Evolutionary conservation across 2,797 vertebrate genomes (phyloP).

Genomic region (Fundulus diaphanus): DNA sequence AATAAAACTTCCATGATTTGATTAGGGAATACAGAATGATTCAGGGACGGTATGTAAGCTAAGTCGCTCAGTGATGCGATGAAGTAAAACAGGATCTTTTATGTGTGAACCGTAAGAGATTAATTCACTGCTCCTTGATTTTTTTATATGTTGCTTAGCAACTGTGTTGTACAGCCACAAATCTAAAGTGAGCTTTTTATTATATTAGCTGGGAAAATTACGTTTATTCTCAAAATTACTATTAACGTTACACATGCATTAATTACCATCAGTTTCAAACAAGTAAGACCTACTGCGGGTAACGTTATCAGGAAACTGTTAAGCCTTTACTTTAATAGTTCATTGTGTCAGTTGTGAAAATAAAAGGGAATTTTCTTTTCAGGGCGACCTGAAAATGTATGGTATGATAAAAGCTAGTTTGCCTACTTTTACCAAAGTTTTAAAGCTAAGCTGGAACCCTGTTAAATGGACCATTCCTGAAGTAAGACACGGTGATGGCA

Average conservation of each 20-base stretch:
- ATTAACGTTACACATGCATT: not conserved
- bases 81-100: slow-evolving; percentile 17
- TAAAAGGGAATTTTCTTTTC: too few species aligned
- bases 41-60: not conserved
- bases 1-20: not conserved
- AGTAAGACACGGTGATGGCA: not conserved
- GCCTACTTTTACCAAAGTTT: not conserved
- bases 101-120: slow-evolving; percentile 33
- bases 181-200: not conserved
- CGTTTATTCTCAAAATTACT: not conserved
- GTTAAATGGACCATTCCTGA: not conserved
- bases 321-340: slow-evolving; percentile 4
- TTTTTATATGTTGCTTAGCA: slow-evolving; percentile 53
- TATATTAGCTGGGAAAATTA: slow-evolving; percentile 3
- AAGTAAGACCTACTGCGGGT: not conserved
- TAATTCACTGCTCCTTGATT: slow-evolving; percentile 20
- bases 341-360: slow-evolving; percentile 6
- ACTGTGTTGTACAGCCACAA: slow-evolving; percentile 33
- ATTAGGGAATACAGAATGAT: not conserved
- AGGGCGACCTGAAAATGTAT: not conserved
- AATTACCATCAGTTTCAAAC: not conserved
- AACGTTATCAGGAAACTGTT: not conserved
- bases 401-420: not conserved
- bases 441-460: not conserved
- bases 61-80: not conserved